phyloP scores from a whole-genome alignment of 2,888 invertebrate species.

The Trichogramma dendrolimi region DNA sequence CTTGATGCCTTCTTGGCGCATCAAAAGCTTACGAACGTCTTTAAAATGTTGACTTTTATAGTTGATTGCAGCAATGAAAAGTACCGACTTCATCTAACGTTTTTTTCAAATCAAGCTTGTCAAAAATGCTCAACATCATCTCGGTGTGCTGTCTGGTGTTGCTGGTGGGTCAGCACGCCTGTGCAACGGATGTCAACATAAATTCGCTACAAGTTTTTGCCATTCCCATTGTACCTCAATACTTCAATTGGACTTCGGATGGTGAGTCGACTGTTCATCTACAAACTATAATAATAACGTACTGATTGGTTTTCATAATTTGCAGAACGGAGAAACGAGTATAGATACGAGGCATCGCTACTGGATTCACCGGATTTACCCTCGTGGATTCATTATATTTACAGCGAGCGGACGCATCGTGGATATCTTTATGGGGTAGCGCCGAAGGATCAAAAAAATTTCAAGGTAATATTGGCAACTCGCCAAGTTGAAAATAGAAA shows the following conservation, averaged over 20 bases:
- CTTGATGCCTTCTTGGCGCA: no score
- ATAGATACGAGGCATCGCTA: slow-evolving; percentile 58
- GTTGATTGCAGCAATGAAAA: no score
- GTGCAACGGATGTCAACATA: slow-evolving; percentile 19
- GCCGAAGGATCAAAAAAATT: slow-evolving; percentile 59
- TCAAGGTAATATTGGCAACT: slow-evolving; percentile 43
- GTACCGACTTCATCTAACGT: no score
- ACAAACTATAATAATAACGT: neutral
- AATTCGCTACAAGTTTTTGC: slow-evolving; percentile 70
- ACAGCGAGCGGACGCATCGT: slow-evolving; percentile 70
- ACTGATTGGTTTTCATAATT: neutral
- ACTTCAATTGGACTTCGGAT: slow-evolving; percentile 78
- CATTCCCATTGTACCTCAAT: slow-evolving; percentile 69
- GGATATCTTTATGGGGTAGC: slow-evolving; percentile 85
- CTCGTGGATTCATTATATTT: slow-evolving; percentile 79
- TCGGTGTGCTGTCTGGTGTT: no score
- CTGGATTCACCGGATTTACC: slow-evolving; percentile 79
- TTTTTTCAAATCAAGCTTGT: no score
- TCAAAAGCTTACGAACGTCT: no score
- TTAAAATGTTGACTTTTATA: no score
- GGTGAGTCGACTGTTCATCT: slow-evolving; percentile 50
- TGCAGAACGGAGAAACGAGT: slow-evolving; percentile 24
- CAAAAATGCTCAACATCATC: no score
- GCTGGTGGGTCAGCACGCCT: no score
- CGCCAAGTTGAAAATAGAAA: neutral